Conservation (phyloP, 2,113 vertebrate genomes). For the Corythaeola cristata region DNA sequence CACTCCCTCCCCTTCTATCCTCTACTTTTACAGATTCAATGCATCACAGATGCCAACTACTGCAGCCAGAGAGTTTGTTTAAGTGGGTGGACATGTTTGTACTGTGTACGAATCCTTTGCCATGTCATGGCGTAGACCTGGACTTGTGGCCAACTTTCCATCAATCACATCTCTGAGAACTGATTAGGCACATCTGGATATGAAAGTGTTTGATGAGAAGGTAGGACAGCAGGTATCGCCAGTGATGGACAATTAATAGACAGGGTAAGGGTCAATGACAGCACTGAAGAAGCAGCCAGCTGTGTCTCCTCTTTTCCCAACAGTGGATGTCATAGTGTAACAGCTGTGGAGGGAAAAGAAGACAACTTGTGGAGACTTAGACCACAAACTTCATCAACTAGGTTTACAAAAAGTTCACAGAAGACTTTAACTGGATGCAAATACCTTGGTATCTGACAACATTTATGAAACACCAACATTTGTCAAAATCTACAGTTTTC, state of each 20-base stretch:
- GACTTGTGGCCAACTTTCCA: not conserved
- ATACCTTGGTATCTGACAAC: not conserved
- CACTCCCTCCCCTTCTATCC: not conserved
- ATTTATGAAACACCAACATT: not conserved
- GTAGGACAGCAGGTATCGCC: not conserved
- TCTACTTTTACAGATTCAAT: not conserved
- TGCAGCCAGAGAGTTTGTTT: not conserved
- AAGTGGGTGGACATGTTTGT: not conserved
- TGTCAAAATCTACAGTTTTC: not conserved
- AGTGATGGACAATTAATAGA: conserved; percentile 11
- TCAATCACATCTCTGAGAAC: not conserved
- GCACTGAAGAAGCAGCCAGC: not conserved
- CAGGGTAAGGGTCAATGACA: not conserved
- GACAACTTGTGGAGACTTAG: not conserved
- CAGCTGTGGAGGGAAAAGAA: not conserved
- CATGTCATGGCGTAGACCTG: not conserved
- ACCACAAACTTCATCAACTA: not conserved
- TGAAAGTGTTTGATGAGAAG: not conserved
- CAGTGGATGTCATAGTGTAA: not conserved
- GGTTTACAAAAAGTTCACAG: not conserved
- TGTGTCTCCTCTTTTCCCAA: not conserved
- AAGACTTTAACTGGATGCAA: not conserved
- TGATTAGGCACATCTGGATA: conserved; percentile 1
- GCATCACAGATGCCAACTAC: not conserved
- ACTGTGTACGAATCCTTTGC: not conserved